Conservation (phyloP, 2,113 vertebrate species). For the Jacana jacana region DNA sequence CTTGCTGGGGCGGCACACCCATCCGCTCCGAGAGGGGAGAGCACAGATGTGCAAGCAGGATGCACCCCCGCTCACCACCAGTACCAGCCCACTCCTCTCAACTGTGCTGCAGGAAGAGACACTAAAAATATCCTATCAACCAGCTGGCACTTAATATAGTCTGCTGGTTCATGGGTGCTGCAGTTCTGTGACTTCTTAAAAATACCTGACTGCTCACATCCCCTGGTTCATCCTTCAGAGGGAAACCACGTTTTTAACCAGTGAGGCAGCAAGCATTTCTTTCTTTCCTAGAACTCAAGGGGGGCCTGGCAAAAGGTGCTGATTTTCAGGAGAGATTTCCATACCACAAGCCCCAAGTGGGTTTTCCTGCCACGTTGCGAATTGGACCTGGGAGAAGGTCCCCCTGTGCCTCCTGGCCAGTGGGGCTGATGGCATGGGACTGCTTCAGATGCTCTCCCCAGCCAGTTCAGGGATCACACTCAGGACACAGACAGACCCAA, state of each 20-base stretch:
- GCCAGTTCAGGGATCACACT: background rate
- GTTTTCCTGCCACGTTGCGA: accelerated
- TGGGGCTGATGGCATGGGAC: accelerated
- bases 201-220: background rate
- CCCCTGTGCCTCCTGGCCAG: background rate
- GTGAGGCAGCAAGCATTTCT: background rate
- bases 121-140: background rate
- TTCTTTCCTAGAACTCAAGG: background rate
- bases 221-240: background rate
- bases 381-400: background rate
- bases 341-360: background rate
- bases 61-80: background rate
- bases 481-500: background rate
- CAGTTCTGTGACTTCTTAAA: background rate
- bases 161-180: background rate
- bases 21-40: background rate
- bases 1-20: accelerated
- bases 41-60: background rate
- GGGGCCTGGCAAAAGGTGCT: background rate
- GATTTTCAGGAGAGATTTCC: background rate
- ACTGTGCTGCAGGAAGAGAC: background rate
- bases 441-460: background rate
- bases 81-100: background rate
- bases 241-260: background rate
- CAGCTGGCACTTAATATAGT: background rate